Percentiles rank a stretch among this genome's conserved stretches.
phyloP scores from a whole-genome alignment of 1,140 invertebrate genomes.

The Pteromalus puparum region DNA sequence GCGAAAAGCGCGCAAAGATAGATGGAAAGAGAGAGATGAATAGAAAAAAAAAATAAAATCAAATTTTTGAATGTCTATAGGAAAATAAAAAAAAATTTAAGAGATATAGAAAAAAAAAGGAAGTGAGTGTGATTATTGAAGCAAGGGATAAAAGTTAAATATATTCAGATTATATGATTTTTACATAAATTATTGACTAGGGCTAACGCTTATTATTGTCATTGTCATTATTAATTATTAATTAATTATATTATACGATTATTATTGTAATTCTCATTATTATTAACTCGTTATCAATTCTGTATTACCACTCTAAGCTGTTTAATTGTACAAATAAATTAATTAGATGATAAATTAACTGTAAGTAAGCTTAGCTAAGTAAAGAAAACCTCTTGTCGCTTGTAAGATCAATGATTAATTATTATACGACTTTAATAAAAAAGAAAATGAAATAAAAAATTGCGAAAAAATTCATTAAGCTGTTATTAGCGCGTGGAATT shows the following conservation, averaged over 20 bases:
- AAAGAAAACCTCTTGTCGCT: constrained; percentile 48
- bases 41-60: constrained; percentile 48
- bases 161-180: constrained; percentile 55
- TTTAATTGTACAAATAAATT: constrained; percentile 61
- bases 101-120: neutral
- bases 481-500: constrained; percentile 52
- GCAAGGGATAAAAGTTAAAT: constrained; percentile 44
- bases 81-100: constrained; percentile 33
- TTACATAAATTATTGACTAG: constrained; percentile 53
- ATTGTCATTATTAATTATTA: constrained; percentile 57
- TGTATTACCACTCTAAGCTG: constrained; percentile 57
- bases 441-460: constrained; percentile 42
- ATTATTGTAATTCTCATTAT: constrained; percentile 60
- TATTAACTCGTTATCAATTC: constrained; percentile 61
- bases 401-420: constrained; percentile 50
- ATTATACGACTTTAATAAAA: constrained; percentile 43
- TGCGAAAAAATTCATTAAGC: constrained; percentile 38
- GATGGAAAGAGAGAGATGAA: constrained; percentile 11
- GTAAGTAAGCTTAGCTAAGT: constrained; percentile 52
- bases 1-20: neutral
- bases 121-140: constrained; percentile 41
- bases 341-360: constrained; percentile 53
- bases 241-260: constrained; percentile 53
- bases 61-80: constrained; percentile 54
- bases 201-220: constrained; percentile 59